phyloP scores from a whole-genome alignment of 2,888 invertebrate genomes.

The Siphonodentalium dalli region DNA sequence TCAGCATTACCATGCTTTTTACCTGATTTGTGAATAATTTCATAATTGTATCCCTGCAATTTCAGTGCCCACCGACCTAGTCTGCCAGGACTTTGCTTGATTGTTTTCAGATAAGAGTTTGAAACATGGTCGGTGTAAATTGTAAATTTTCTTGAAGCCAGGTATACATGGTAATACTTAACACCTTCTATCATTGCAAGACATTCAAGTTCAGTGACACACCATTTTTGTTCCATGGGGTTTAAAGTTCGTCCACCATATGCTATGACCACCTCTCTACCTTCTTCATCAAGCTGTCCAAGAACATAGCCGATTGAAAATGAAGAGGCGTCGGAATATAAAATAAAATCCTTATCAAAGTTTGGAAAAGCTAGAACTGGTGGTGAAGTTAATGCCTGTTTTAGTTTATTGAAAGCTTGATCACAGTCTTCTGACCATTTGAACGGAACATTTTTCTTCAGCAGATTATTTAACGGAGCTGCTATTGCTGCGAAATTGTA shows the following conservation, averaged over 20 bases:
- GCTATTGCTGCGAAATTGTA: constrained; percentile 24
- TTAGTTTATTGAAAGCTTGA: constrained; percentile 16
- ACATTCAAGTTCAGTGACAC: constrained; percentile 29
- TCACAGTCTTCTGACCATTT: constrained; percentile 25
- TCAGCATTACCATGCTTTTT: constrained; percentile 22
- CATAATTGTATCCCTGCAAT: constrained; percentile 23
- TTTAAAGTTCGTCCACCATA: constrained; percentile 27
- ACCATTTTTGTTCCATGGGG: constrained; percentile 27
- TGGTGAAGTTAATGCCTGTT: constrained; percentile 8
- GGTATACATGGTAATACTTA: constrained; percentile 21
- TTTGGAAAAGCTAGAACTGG: constrained; percentile 28
- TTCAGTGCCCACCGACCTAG: constrained; percentile 29
- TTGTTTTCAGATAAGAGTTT: constrained; percentile 14
- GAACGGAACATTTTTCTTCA: constrained; percentile 22
- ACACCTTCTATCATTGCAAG: constrained; percentile 33
- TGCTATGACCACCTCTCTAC: constrained; percentile 17
- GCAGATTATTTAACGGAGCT: constrained; percentile 21
- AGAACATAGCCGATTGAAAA: constrained; percentile 24
- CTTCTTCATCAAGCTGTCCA: constrained; percentile 22
- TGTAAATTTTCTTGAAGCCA: constrained; percentile 20
- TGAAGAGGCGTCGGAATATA: constrained; percentile 25
- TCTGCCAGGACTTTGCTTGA: constrained; percentile 15
- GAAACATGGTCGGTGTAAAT: constrained; percentile 27
- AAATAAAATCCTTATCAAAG: constrained; percentile 20
- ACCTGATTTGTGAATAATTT: constrained; percentile 18